A percentile compares a stretch with the other conserved stretches of the same genome.
phyloP scores from a whole-genome alignment of 1,140 invertebrate genomes.

The Nasonia giraulti region DNA sequence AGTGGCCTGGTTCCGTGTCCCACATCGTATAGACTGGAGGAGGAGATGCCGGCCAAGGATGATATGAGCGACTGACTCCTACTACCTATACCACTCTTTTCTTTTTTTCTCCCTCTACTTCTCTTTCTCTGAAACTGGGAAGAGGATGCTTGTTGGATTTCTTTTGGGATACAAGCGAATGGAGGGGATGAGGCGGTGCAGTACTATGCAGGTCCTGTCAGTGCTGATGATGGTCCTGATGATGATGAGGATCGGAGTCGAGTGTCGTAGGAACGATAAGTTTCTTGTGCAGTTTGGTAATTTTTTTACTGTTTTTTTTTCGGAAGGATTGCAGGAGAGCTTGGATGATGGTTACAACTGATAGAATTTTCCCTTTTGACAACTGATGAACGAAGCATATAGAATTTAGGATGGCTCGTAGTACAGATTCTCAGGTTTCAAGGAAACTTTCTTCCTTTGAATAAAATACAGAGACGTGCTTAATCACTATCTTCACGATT shows the following conservation, averaged over 20 bases:
- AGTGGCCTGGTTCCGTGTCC: conserved; percentile 73
- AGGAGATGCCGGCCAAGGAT: neutral
- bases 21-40: conserved; percentile 50
- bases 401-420: neutral
- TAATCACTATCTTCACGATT: neutral
- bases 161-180: neutral
- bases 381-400: neutral
- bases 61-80: conserved; percentile 8
- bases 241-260: conserved; percentile 1
- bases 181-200: conserved; percentile 4
- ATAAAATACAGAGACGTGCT: neutral
- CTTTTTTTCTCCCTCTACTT: neutral
- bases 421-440: too few relatives aligned
- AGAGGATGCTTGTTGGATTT: neutral
- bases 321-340: too few relatives aligned
- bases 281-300: conserved; percentile 62
- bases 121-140: neutral
- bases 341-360: too few relatives aligned
- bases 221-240: conserved; percentile 12
- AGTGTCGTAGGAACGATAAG: conserved; percentile 64
- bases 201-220: conserved; percentile 46
- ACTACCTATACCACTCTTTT: neutral
- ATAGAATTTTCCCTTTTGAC: too few relatives aligned
- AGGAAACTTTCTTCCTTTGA: neutral
- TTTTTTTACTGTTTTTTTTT: conserved; percentile 16